These are phyloP conservation scores for Melozone crissalis DNA, from an alignment of 2,113 vertebrate species.

Conservation along the genomic window DNA sequence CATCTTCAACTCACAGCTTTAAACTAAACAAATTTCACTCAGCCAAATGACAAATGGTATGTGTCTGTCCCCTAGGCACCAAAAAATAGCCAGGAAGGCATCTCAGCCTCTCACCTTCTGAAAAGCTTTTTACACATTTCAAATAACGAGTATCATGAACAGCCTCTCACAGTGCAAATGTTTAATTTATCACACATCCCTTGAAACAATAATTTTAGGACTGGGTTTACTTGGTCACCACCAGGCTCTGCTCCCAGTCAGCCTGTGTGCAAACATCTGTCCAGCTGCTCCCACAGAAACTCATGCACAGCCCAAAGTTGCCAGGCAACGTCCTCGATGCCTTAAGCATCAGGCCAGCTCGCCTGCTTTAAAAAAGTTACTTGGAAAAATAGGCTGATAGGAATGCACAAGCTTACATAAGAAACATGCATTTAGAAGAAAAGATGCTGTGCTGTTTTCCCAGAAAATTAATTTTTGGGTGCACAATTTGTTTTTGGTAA, in stretches of 20 bases:
- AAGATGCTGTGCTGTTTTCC: not conserved
- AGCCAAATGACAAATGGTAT: not conserved
- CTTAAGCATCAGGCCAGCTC: not conserved
- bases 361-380: not conserved
- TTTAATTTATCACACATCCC: constrained; percentile 12
- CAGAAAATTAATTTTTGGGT: not conserved
- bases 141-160: not conserved
- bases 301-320: not conserved
- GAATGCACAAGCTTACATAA: not conserved
- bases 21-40: not conserved
- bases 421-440: not conserved
- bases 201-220: not conserved
- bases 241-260: not conserved
- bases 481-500: not conserved
- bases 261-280: constrained; percentile 47
- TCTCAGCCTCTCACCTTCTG: not conserved
- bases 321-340: not conserved
- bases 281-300: not conserved
- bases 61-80: not conserved
- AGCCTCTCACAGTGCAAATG: constrained; percentile 7
- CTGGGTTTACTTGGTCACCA: not conserved
- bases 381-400: not conserved
- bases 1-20: not conserved
- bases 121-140: not conserved
- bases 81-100: not conserved